Evolutionary conservation across 2,888 invertebrate species (phyloP), one percentile per base, ranked within the genome.

Genomic region (Amblyjoppa proteus): DNA sequence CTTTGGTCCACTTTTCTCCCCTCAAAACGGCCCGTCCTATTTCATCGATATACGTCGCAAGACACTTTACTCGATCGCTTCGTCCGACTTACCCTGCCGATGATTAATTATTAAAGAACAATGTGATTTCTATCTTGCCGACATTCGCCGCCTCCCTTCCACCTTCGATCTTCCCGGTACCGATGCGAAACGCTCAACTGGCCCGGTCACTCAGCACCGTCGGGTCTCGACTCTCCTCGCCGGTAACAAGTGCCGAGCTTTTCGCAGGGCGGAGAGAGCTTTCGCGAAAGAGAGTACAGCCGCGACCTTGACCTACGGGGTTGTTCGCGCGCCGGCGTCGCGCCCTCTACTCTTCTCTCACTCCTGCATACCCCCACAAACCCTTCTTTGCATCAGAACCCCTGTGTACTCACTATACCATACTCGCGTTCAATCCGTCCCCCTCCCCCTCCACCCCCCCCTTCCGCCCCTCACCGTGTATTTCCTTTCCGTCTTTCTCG

Each of bases 251-350:
- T 64, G 56, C 64, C 31, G 34, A 34, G 31, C 34, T 16, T 34
- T 64, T 64, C 51, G 69, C 51, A 34, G 64, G 34, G 5, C 31
- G 45, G 34, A 34, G 64, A 20, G 4, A 53, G 53, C 53, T 49
- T 61, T 75, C 66, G 80, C 73, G 78, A 56, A 73, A 73, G 38
- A 73, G 73, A 53, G 80, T 49, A 31, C 68, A 68, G 76, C 82
- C 68, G 81, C 81, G 91, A 93, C 93, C 93, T 93, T 93, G 93
- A 93, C 93, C 93, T 92, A 92, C 89, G 91, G 89, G 90, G 91
- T 90, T 90, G 88, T 91, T 90, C 91, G 89, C 93, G 93, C 93
- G 93, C 93, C 92, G 92, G 93, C 93, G 93, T 93, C 92, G 90
- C 91, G 90, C 88, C 89, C 90, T 90, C 88, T 69, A 70, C 64